Evolutionary conservation across 1,140 invertebrate species (phyloP), one percentile per base, ranked within the genome.

Genomic region (Drosophila kurseongensis): DNA sequence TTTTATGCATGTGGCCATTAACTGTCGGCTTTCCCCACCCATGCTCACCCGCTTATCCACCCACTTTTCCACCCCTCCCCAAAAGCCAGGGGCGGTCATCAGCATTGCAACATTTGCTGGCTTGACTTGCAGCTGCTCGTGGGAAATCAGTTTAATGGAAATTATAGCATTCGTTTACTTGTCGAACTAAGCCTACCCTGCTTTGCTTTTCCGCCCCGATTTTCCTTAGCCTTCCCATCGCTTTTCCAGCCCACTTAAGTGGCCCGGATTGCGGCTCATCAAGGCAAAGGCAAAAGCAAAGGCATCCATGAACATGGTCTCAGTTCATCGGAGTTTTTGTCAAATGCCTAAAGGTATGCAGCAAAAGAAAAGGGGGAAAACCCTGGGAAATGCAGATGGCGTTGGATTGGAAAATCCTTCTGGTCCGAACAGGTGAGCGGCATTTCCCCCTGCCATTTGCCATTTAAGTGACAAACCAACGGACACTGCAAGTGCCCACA

Each of bases 111-210:
- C 75, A 69, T 80, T 88, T 88, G 79, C 60, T 66, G 52, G 78
- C 61, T 80, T 79, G 84, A 63, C 73, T 80, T 80, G 84, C 69
- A 84, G 66, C 78, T 47, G 59, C 78, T 80, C 81, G 84, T 61
- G 81, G 84, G 84, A 88, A 88, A 88, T 88, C 84, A 88, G 84
- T 89, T 88, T 89, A 88, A 88, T 88, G 84, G 84, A 88, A 88
- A 88, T 88, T 88, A 88, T 88, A 88, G 81, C 84, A 88, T 88
- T 88, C 84, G 84, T 89, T 88, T 88, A 83, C 84, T 83, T 89
- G 80, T 75, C 84, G 72, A 80, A 72, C 72, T 75, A 78, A 81
- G 69, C 78, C 42, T 13, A 16, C 9, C 12, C 13, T 35, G 5
- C 29, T 9, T 35, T 9, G n/a, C 40, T 42, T 12, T 13, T 12